Evolutionary conservation across 2,113 vertebrate species (phyloP), one percentile per base, ranked within the genome.

Genomic region (Amblyornis subalaris): DNA sequence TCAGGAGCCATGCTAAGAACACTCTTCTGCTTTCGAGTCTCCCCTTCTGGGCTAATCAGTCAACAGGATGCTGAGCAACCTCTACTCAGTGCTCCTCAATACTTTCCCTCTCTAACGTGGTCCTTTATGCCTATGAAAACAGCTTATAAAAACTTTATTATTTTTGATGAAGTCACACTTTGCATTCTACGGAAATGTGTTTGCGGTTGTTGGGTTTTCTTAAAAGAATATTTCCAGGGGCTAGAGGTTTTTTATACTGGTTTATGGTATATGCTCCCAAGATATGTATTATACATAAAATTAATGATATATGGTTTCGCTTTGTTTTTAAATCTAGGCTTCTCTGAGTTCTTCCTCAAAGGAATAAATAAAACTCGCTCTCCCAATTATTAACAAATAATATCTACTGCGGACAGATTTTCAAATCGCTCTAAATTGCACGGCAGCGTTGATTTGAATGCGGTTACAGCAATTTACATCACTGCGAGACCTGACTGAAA

Each of bases 21-120:
- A 9, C 9, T 64, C 14, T 61, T 67, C 35, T 0, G 0, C 35
- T 29, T 79, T 48, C 0, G 0, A 25, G 54, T 60, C 31, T 65
- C 36, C 28, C 10, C 5, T 76, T 51, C 50, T 29, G 15, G 23
- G 24, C 40, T 69, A 38, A 54, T 16, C n/a, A 65, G 35, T 22
- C 42, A 57, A 44, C 16, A 58, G 15, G 60, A 25, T 35, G 21
- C 42, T 42, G 21, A 61, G 29, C 21, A 62, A 91, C 57, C 31
- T 67, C 48, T 19, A 25, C 7, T 2, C 35, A 71, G 5, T 0
- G 0, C 18, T 81, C 12, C 40, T 69, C 40, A 64, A 24, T 9
- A 23, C 9, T 42, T 35, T 18, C 64, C 25, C 51, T 45, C 57
- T 54, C 54, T 21, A 35, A 3, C 12, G 8, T 5, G 25, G 14